A percentile compares a stretch with the other conserved stretches of the same genome.
Evolutionary conservation across 2,113 vertebrate species (phyloP).

Genomic region (Copsychus sechellarum): DNA sequence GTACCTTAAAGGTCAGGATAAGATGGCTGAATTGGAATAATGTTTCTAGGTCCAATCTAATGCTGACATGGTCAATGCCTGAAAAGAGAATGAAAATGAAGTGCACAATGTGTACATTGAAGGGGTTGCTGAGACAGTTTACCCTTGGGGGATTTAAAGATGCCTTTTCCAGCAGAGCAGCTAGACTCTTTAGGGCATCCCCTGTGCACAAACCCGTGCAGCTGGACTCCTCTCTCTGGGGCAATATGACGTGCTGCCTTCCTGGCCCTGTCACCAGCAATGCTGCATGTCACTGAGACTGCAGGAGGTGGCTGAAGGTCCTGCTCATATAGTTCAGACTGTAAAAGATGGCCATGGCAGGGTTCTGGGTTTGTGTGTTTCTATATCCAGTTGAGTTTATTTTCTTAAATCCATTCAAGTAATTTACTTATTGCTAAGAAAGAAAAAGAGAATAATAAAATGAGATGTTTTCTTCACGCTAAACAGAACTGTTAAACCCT

Average conservation of each 20-base stretch:
- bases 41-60: constrained; percentile 84
- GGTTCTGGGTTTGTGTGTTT: not conserved
- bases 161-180: not conserved
- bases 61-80: constrained; percentile 87
- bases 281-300: not conserved
- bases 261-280: not conserved
- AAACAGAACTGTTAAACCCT: not conserved
- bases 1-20: constrained; percentile 91
- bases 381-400: not conserved
- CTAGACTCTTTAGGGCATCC: not conserved
- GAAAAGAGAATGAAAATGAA: constrained; percentile 51
- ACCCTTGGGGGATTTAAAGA: not conserved
- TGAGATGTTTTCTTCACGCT: not conserved
- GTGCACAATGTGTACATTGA: not conserved
- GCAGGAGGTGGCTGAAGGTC: not conserved
- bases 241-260: not conserved
- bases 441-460: not conserved
- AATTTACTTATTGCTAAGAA: not conserved
- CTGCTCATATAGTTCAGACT: not conserved
- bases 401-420: not conserved
- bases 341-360: not conserved
- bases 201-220: accelerated
- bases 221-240: accelerated
- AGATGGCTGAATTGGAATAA: constrained; percentile 92
- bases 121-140: not conserved